These are phyloP conservation scores for Bombus impatiens DNA, from an alignment of 1,140 invertebrate species.

Conservation along the genomic window DNA sequence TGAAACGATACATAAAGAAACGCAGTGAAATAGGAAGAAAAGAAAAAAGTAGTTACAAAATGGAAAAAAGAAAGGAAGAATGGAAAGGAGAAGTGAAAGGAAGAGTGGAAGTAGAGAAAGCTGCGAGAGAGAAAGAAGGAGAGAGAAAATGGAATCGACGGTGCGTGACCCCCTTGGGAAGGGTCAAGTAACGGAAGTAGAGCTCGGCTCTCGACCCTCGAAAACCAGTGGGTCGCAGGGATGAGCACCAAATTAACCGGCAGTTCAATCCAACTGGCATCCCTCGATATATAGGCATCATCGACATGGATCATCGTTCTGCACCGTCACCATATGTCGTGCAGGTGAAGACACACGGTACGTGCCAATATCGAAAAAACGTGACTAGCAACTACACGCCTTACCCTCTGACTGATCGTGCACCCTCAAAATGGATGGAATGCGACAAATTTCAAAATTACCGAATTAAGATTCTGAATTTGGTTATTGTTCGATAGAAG, in stretches of 20 bases:
- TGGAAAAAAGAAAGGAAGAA: neutral
- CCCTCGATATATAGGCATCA: slow-evolving; percentile 63
- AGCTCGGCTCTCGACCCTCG: slow-evolving; percentile 57
- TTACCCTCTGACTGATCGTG: neutral
- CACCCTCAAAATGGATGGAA: neutral
- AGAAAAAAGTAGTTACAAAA: too few relatives aligned
- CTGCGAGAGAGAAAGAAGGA: neutral
- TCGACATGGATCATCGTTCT: slow-evolving; percentile 70
- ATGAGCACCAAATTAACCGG: slow-evolving; percentile 75
- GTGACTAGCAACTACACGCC: neutral
- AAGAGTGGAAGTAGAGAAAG: neutral
- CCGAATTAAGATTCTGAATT: neutral
- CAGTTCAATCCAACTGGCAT: slow-evolving; percentile 65
- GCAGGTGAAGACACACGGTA: slow-evolving; percentile 70
- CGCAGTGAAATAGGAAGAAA: neutral
- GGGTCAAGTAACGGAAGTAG: slow-evolving; percentile 76
- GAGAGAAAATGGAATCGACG: slow-evolving; percentile 50
- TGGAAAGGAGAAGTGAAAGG: neutral
- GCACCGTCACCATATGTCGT: slow-evolving; percentile 69
- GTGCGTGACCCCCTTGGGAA: slow-evolving; percentile 73
- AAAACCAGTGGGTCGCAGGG: slow-evolving; percentile 66
- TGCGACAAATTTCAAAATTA: neutral
- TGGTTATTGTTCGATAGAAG: neutral
- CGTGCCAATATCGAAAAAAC: slow-evolving; percentile 44
- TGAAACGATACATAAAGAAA: neutral